These are phyloP conservation scores for Spheniscus humboldti DNA, from an alignment of 2,797 vertebrate species.

Conservation along the genomic window DNA sequence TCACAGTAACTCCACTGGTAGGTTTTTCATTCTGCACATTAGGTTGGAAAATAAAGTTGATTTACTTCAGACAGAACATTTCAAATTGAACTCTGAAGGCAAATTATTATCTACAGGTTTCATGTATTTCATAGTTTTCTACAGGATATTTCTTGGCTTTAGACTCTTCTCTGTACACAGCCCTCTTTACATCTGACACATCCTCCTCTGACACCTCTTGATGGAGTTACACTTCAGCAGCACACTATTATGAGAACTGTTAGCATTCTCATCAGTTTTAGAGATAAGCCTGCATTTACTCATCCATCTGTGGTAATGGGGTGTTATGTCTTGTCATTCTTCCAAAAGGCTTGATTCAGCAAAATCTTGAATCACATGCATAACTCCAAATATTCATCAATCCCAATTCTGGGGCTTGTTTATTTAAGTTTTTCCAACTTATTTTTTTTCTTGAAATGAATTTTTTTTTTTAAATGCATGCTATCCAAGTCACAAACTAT, in stretches of 20 bases:
- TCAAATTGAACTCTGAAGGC: background rate
- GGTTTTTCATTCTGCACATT: background rate
- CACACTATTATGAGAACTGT: background rate
- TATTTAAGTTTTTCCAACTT: background rate
- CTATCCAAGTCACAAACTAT: background rate
- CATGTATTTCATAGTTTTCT: background rate
- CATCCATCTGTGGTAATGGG: background rate
- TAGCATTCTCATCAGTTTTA: background rate
- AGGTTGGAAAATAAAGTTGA: background rate
- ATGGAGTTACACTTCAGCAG: background rate
- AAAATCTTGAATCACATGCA: background rate
- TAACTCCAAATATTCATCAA: background rate
- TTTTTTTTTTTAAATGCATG: background rate
- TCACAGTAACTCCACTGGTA: background rate
- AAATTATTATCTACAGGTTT: background rate
- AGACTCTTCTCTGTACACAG: background rate
- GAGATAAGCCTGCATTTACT: background rate
- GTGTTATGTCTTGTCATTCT: background rate
- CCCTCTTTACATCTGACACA: background rate
- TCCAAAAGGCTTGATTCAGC: background rate
- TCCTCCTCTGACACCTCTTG: background rate
- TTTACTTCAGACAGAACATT: background rate
- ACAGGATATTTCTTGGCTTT: background rate
- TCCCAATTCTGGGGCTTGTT: background rate
- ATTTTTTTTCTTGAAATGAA: background rate